A percentile compares a stretch with the other conserved stretches of the same genome.
phyloP scores from a whole-genome alignment of 2,113 vertebrate genomes.

The Grammomys dolichurus region DNA sequence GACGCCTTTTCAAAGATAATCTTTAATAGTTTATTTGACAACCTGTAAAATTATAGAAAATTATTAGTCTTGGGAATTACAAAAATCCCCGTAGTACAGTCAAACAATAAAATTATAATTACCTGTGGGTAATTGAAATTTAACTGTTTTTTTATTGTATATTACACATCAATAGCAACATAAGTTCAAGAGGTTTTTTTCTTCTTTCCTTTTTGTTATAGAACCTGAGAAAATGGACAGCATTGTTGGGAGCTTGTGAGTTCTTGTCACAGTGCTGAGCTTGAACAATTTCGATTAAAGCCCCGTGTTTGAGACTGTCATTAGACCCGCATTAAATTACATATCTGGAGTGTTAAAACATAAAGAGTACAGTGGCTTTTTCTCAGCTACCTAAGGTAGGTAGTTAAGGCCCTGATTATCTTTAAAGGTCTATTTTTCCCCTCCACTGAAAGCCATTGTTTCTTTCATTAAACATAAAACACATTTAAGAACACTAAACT shows the following conservation, averaged over 20 bases:
- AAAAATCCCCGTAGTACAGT: slow-evolving; percentile 90
- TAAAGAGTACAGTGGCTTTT: slow-evolving; percentile 88
- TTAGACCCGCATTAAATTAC: slow-evolving; percentile 90
- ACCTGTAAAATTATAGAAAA: slow-evolving; percentile 93
- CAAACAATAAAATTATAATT: slow-evolving; percentile 93
- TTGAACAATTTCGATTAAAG: slow-evolving; percentile 90
- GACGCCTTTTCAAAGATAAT: slow-evolving; percentile 92
- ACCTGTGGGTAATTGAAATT: slow-evolving; percentile 92
- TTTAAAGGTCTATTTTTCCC: slow-evolving; percentile 88
- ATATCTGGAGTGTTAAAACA: slow-evolving; percentile 90
- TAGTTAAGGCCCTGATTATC: slow-evolving; percentile 88
- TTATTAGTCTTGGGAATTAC: slow-evolving; percentile 92
- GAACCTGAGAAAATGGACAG: slow-evolving; percentile 88
- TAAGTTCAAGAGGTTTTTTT: slow-evolving; percentile 88
- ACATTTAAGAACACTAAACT: slow-evolving; percentile 83
- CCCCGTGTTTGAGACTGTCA: slow-evolving; percentile 89
- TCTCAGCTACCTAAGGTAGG: slow-evolving; percentile 86
- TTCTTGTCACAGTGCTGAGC: slow-evolving; percentile 87
- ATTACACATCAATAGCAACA: slow-evolving; percentile 91
- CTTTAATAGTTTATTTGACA: slow-evolving; percentile 93
- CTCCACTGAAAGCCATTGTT: slow-evolving; percentile 87
- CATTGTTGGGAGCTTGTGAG: slow-evolving; percentile 87
- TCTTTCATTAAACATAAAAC: slow-evolving; percentile 87
- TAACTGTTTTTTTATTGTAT: slow-evolving; percentile 92
- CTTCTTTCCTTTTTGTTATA: slow-evolving; percentile 84